Conservation (phyloP, 2,888 invertebrate species). For the Tinea trinotella region DNA sequence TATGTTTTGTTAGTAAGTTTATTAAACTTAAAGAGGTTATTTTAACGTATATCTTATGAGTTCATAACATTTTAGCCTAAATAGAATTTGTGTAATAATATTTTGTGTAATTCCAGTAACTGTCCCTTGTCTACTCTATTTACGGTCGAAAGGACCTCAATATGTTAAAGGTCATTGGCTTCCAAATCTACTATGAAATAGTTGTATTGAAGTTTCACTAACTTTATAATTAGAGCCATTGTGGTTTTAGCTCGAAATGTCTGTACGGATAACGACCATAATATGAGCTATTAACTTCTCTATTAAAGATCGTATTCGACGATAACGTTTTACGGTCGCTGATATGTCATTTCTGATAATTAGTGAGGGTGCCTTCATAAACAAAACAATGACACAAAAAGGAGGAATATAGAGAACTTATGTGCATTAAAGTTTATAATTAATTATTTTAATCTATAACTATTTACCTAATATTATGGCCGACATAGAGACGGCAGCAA, state of each 20-base stretch:
- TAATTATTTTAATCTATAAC: too few species aligned
- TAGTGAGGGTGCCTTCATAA: conserved; percentile 23
- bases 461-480: too few species aligned
- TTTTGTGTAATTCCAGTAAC: not conserved
- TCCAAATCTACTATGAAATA: conserved; percentile 2
- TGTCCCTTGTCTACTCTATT: not conserved
- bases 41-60: too few species aligned
- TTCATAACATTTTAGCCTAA: too few species aligned
- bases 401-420: too few species aligned
- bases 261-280: conserved; percentile 23
- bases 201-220: conserved; percentile 14
- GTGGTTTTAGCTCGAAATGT: not conserved
- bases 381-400: not conserved
- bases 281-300: conserved; percentile 43
- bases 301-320: conserved; percentile 32
- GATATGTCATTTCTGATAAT: conserved; percentile 45
- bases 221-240: conserved; percentile 8
- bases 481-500: too few species aligned
- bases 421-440: too few species aligned
- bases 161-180: conserved; percentile 4
- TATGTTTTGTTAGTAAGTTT: too few species aligned
- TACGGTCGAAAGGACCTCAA: not conserved
- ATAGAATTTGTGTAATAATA: not conserved
- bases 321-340: conserved; percentile 39
- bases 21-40: too few species aligned